Evolutionary conservation across 2,888 invertebrate species (phyloP), one percentile per base, ranked within the genome.

Genomic region (Seladonia tumulorum): DNA sequence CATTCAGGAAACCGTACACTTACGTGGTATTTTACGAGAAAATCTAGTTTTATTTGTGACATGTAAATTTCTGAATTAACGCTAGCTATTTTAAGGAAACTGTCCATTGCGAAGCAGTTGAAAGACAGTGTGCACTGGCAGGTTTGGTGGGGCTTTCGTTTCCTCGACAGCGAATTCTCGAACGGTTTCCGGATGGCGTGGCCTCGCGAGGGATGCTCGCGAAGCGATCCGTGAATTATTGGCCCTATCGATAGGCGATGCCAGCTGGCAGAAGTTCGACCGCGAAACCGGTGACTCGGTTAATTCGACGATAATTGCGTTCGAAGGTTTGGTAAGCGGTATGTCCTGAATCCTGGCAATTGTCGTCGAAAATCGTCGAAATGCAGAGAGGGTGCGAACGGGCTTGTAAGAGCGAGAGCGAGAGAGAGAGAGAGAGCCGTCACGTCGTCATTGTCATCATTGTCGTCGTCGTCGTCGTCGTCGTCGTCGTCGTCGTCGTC

Each of bases 251-350:
- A 74, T 57, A 39, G 66, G 68, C 76, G 39, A 60, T 57, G 83
- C 70, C 57, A 60, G 76, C 60, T 74, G 42, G 66, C 60, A 60
- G 73, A 79, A 75, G 73, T 85, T 79, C 57, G 57, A 60, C 18
- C 78, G 60, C 45, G 53, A 35, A 76, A 74, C 47, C 77, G 74
- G 18, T 82, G 85, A 60, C 45, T 82, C 80, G 84, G 57, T 87
- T 87, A 82, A 87, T 87, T 84, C 79, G 79, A 57, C 75, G 82
- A 89, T 85, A 86, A 89, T 89, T 86, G 84, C 82, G 79, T 81
- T 76, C 73, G 79, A 82, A 76, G 75, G 63, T 79, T 82, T 57
- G 49, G 74, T 42, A 73, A 47, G 49, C 25, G 57, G 49, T 18
- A 63, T 49, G 49, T 42, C 57, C 74, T 42, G 74, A n/a, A 80